phyloP scores from a whole-genome alignment of 2,113 vertebrate genomes.

The Mustela lutreola region DNA sequence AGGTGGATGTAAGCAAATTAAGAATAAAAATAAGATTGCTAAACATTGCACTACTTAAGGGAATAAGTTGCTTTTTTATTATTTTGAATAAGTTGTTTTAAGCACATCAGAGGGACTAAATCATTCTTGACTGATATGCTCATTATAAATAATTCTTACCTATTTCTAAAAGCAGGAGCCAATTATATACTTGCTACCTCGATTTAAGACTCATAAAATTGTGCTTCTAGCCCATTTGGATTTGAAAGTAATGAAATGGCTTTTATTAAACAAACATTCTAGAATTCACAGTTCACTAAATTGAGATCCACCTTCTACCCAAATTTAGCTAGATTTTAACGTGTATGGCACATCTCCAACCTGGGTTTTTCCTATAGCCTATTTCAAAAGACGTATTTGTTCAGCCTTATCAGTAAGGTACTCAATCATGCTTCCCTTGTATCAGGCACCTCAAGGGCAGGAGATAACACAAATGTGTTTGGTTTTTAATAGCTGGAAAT shows the following conservation, averaged over 20 bases:
- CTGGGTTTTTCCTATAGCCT: slow-evolving; percentile 47
- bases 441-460: slow-evolving; percentile 76
- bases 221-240: neutral
- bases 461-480: slow-evolving; percentile 76
- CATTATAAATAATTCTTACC: slow-evolving; percentile 33
- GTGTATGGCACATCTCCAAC: neutral
- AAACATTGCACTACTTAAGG: neutral
- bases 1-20: slow-evolving; percentile 54
- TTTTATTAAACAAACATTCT: slow-evolving; percentile 55
- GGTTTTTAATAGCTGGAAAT: slow-evolving; percentile 72
- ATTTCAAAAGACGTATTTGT: slow-evolving; percentile 80
- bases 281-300: slow-evolving; percentile 23
- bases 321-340: slow-evolving; percentile 45
- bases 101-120: neutral
- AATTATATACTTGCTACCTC: neutral
- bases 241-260: slow-evolving; percentile 35
- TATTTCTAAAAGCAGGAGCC: slow-evolving; percentile 3
- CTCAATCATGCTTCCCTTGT: slow-evolving; percentile 79
- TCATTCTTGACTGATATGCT: neutral
- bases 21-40: slow-evolving; percentile 56
- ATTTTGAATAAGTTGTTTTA: slow-evolving; percentile 59
- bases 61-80: slow-evolving; percentile 23
- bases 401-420: slow-evolving; percentile 82
- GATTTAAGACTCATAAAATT: neutral
- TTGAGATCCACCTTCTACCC: neutral